Conservation (phyloP, 2,888 invertebrate species). For the Hirtodrosophila alboralis region DNA sequence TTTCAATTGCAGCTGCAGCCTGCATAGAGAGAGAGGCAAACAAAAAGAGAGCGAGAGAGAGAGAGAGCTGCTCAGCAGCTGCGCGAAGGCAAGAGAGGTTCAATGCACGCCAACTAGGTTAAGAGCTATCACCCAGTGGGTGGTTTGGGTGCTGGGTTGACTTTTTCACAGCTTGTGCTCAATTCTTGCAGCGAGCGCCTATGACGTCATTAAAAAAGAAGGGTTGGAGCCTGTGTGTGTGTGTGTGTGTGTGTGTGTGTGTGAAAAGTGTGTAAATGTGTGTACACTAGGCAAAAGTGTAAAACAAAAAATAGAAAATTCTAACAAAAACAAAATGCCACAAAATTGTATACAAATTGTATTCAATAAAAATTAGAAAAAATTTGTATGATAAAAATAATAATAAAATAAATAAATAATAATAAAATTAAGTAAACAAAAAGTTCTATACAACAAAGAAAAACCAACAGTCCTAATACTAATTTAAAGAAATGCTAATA, state of each 20-base stretch:
- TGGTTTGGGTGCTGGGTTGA: neutral
- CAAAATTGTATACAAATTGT: no score
- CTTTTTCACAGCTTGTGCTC: constrained; percentile 17
- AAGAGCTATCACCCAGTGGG: constrained; percentile 23
- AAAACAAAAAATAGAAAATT: no score
- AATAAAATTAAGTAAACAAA: no score
- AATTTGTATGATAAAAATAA: no score
- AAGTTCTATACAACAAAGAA: no score
- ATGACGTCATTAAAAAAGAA: constrained; percentile 54
- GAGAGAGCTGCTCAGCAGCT: constrained; percentile 6
- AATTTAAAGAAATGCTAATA: no score
- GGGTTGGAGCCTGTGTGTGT: constrained; percentile 5
- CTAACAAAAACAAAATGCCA: no score
- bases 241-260: constrained; percentile 12
- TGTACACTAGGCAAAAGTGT: no score
- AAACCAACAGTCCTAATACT: no score
- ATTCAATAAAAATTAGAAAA: no score
- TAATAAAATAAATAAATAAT: no score
- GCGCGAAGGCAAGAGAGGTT: constrained; percentile 39
- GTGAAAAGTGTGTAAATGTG: constrained; percentile 4
- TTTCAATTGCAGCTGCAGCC: constrained; percentile 60
- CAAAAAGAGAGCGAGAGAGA: constrained; percentile 27
- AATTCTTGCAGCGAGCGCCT: constrained; percentile 51
- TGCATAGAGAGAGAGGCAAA: constrained; percentile 44
- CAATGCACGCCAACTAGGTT: constrained; percentile 72